phyloP scores from a whole-genome alignment of 2,113 vertebrate species.

The Colinus virginianus region DNA sequence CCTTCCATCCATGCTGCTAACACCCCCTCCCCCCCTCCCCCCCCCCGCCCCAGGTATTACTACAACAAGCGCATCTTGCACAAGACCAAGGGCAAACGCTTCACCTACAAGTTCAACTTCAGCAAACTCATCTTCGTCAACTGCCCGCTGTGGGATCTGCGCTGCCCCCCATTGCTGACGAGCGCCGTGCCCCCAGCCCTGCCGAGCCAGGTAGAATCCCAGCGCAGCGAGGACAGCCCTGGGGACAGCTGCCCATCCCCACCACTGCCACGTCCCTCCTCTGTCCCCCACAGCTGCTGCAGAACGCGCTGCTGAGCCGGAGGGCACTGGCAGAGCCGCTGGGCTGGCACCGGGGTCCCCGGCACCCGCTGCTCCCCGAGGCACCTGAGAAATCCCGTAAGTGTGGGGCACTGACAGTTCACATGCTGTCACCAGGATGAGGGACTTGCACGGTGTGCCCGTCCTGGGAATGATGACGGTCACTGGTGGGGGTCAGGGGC shows the following conservation, averaged over 20 bases:
- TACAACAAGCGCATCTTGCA: conserved; percentile 89
- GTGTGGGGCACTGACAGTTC: background rate
- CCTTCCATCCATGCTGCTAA: background rate
- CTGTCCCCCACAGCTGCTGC: conserved; percentile 3
- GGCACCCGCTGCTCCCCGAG: background rate
- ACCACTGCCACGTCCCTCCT: background rate
- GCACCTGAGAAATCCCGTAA: background rate
- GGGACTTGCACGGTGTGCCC: background rate
- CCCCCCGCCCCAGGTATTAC: conserved; percentile 80
- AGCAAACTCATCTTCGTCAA: conserved; percentile 85
- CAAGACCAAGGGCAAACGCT: conserved; percentile 91
- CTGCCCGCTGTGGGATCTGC: conserved; percentile 69
- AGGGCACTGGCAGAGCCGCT: background rate
- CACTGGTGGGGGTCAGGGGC: background rate
- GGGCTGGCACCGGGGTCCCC: background rate
- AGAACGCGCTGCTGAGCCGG: background rate
- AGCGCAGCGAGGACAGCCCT: background rate
- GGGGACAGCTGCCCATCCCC: background rate
- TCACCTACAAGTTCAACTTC: conserved; percentile 93
- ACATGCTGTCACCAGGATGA: background rate
- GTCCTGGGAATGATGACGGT: no score
- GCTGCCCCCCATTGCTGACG: background rate
- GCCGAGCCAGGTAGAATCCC: conserved; percentile 44
- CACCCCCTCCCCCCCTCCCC: background rate
- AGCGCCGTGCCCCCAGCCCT: background rate